These are phyloP conservation scores for Netelia fuscicornis DNA, from an alignment of 2,888 invertebrate genomes.

Conservation along the genomic window DNA sequence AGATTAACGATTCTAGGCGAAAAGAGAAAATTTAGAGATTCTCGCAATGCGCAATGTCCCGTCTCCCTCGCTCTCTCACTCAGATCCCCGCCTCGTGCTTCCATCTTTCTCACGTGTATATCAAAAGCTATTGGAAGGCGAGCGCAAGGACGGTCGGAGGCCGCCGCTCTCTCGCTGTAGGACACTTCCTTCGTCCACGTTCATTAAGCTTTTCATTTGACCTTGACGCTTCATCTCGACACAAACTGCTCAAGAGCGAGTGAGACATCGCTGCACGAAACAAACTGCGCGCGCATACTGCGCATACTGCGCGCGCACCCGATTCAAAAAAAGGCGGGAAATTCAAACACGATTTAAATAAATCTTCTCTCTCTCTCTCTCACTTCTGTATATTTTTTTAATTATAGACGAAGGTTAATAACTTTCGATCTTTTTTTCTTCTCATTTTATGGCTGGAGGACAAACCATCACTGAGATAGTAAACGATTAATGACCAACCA, in stretches of 20 bases:
- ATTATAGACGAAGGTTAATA: too few relatives aligned
- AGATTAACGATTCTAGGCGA: too few relatives aligned
- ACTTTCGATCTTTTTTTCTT: too few relatives aligned
- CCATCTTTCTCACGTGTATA: too few relatives aligned
- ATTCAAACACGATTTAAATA: background rate
- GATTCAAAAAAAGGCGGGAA: slow-evolving; percentile 33
- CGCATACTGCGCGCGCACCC: slow-evolving; percentile 25
- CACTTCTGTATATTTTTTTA: background rate
- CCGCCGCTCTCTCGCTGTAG: slow-evolving; percentile 47
- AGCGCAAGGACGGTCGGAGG: slow-evolving; percentile 65
- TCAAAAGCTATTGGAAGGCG: background rate
- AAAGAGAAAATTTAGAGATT: too few relatives aligned
- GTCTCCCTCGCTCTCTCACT: too few relatives aligned
- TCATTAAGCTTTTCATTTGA: slow-evolving; percentile 66
- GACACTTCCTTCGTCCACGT: slow-evolving; percentile 64
- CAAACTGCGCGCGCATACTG: slow-evolving; percentile 4
- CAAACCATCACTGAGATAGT: too few relatives aligned
- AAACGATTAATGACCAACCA: background rate
- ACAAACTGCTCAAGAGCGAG: slow-evolving; percentile 5
- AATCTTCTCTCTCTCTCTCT: background rate
- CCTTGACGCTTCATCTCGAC: slow-evolving; percentile 60
- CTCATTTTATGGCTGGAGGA: too few relatives aligned
- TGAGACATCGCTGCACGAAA: slow-evolving; percentile 29
- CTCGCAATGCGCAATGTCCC: too few relatives aligned
- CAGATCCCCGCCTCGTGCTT: too few relatives aligned